Conservation (phyloP, 2,888 invertebrate genomes). For the Agrypnus murinus region DNA sequence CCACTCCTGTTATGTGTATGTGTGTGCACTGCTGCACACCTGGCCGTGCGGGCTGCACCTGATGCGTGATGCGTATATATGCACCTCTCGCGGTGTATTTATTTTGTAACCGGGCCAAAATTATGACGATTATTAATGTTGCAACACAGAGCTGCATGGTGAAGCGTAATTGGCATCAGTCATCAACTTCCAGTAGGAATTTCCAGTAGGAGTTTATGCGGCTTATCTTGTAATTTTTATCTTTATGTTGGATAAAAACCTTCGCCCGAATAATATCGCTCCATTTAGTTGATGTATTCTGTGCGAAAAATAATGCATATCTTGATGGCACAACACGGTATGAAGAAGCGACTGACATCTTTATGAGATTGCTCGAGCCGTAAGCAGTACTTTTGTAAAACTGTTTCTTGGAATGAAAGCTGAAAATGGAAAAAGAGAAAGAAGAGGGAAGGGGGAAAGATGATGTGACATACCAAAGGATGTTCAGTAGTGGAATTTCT, state of each 20-base stretch:
- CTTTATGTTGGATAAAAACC: slow-evolving; percentile 12
- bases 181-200: slow-evolving; percentile 19
- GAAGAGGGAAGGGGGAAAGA: no score
- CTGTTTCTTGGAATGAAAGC: slow-evolving; percentile 28
- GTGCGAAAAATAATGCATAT: slow-evolving; percentile 39
- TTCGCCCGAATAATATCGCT: slow-evolving; percentile 21
- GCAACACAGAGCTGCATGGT: slow-evolving; percentile 45
- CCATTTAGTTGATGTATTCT: slow-evolving; percentile 32
- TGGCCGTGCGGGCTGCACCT: slow-evolving; percentile 57
- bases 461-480: no score
- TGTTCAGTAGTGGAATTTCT: no score
- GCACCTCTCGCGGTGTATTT: slow-evolving; percentile 52
- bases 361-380: slow-evolving; percentile 26
- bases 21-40: slow-evolving; percentile 38
- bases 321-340: slow-evolving; percentile 27
- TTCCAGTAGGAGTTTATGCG: slow-evolving; percentile 13
- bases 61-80: slow-evolving; percentile 50
- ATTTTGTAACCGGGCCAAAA: slow-evolving; percentile 59
- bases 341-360: slow-evolving; percentile 33
- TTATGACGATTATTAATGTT: slow-evolving; percentile 58
- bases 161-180: slow-evolving; percentile 43
- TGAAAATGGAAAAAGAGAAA: not conserved
- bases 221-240: slow-evolving; percentile 38
- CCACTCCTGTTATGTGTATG: slow-evolving; percentile 43
- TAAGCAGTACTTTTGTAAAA: slow-evolving; percentile 18